A percentile compares a stretch with the other conserved stretches of the same genome.
Evolutionary conservation across 2,797 vertebrate genomes (phyloP).

Genomic region (Phataginus tetradactyla): DNA sequence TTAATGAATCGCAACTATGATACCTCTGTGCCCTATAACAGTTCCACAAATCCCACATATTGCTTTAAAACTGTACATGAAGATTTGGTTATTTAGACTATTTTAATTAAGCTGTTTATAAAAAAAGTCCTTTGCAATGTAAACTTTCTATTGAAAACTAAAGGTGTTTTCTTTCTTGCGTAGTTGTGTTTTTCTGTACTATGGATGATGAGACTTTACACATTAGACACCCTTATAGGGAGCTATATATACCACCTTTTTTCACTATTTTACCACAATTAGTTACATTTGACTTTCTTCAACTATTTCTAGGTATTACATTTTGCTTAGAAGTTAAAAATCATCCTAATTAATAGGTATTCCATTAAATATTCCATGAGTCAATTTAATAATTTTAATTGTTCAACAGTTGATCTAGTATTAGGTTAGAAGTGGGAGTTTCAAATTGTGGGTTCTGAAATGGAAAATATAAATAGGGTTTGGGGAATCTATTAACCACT

Average conservation of each 20-base stretch:
- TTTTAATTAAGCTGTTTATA: constrained; percentile 54
- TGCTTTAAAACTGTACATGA: constrained; percentile 11
- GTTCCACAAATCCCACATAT: neutral
- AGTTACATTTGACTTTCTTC: neutral
- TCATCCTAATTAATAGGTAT: neutral
- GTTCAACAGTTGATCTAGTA: neutral
- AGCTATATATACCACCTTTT: neutral
- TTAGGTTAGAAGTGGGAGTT: neutral
- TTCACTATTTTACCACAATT: neutral
- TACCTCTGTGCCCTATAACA: neutral
- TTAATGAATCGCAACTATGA: constrained; percentile 17
- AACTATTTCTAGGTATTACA: neutral
- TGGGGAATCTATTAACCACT: neutral
- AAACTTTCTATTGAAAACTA: neutral
- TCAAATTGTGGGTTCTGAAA: neutral
- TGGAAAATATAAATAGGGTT: neutral
- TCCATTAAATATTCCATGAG: neutral
- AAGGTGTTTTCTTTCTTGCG: neutral
- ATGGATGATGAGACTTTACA: neutral
- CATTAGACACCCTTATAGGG: neutral
- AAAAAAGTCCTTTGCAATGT: neutral
- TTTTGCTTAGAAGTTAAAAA: constrained; percentile 34
- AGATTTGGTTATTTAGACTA: neutral
- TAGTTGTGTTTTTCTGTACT: neutral
- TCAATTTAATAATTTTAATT: neutral